phyloP scores from a whole-genome alignment of 2,797 vertebrate species.

The Salarias fasciatus region DNA sequence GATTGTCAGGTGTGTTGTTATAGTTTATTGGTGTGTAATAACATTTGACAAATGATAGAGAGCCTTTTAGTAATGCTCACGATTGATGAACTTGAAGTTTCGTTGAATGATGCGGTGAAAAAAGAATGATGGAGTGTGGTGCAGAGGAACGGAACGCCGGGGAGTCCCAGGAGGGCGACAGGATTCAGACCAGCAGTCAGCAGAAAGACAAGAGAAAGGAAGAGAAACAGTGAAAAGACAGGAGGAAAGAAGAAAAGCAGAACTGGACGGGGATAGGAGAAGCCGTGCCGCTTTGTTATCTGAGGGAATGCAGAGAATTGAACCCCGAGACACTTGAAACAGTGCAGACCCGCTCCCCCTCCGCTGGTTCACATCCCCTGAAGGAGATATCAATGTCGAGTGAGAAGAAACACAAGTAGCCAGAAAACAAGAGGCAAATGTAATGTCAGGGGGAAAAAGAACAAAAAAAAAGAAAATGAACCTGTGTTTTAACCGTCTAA shows the following conservation, averaged over 20 bases:
- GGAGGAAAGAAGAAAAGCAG: conserved; percentile 43
- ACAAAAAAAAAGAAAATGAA: conserved; percentile 12
- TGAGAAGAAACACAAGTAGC: conserved; percentile 18
- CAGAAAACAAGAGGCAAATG: conserved; percentile 14
- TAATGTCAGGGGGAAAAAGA: conserved; percentile 18
- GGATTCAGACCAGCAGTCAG: background rate
- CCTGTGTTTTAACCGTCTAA: background rate
- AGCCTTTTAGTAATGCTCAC: background rate
- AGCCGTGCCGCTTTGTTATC: conserved; percentile 48
- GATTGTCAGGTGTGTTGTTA: no score
- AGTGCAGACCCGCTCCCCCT: conserved; percentile 54
- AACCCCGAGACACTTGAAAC: conserved; percentile 56
- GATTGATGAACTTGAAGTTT: no score
- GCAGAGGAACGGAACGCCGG: conserved; percentile 5
- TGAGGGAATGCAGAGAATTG: conserved; percentile 58
- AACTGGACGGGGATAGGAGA: conserved; percentile 15
- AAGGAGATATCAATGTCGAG: conserved; percentile 51
- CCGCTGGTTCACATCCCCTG: conserved; percentile 48
- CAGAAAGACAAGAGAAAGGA: conserved; percentile 4
- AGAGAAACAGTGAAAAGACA: conserved; percentile 16
- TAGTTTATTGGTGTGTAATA: no score
- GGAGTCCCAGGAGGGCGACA: conserved; percentile 3
- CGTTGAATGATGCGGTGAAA: background rate
- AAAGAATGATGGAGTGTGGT: conserved; percentile 17
- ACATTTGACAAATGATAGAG: conserved; percentile 15